Conservation (phyloP, 2,888 invertebrate species). For the Pyrrhia umbra region DNA sequence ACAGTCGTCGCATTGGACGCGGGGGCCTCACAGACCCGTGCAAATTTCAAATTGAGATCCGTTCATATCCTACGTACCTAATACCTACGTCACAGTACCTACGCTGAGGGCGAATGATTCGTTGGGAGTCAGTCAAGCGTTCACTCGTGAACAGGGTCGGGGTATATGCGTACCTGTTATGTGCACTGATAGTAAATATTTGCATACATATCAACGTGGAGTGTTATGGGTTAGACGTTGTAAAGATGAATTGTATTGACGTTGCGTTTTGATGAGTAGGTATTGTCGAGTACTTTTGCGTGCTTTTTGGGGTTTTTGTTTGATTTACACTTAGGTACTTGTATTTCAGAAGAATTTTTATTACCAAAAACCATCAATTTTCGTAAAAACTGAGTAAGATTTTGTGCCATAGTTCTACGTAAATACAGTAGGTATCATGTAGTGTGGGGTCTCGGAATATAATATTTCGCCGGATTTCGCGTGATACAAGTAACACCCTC, state of each 20-base stretch:
- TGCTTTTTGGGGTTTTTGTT: conserved; percentile 2
- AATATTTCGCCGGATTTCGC: conserved; percentile 56
- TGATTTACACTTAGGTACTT: too few relatives aligned
- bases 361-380: too few relatives aligned
- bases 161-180: conserved; percentile 83
- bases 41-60: conserved; percentile 82
- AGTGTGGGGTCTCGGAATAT: conserved; percentile 48
- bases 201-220: conserved; percentile 86
- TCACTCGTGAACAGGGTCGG: conserved; percentile 86
- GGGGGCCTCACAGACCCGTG: conserved; percentile 71
- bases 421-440: background rate
- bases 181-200: conserved; percentile 85
- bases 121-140: conserved; percentile 87
- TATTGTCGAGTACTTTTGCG: conserved; percentile 20
- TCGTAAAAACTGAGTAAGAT: too few relatives aligned
- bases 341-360: too few relatives aligned
- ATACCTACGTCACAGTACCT: conserved; percentile 64
- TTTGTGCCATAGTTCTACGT: background rate
- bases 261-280: conserved; percentile 51
- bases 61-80: conserved; percentile 73
- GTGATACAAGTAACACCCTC: conserved; percentile 65
- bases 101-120: conserved; percentile 78
- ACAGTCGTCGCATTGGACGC: conserved; percentile 71
- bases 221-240: conserved; percentile 70
- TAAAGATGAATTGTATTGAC: conserved; percentile 65